These are phyloP conservation scores for Papilio xuthus DNA, from an alignment of 1,140 invertebrate genomes.

Conservation along the genomic window DNA sequence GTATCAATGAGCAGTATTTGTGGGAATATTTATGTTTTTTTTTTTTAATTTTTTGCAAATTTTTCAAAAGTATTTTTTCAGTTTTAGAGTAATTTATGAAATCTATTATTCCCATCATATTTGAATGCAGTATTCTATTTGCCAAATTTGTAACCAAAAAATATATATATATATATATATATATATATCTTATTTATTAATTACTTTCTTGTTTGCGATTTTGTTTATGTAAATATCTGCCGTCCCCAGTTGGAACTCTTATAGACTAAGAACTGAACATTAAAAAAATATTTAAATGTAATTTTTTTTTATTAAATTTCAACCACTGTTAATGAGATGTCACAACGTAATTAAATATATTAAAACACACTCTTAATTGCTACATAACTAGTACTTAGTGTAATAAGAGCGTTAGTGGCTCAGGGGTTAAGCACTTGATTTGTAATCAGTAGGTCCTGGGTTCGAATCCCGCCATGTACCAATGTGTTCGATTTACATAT, in stretches of 20 bases:
- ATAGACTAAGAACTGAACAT: constrained; percentile 39
- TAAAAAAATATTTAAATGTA: constrained; percentile 40
- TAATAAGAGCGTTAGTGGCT: no score
- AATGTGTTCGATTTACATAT: no score
- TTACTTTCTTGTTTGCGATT: constrained; percentile 44
- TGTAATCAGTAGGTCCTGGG: no score
- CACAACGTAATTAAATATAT: no score
- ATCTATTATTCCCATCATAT: neutral
- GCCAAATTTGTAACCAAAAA: constrained; percentile 62
- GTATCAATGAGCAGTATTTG: neutral
- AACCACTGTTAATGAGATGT: no score
- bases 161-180: no score
- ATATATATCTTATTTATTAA: no score
- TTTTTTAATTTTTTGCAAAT: constrained; percentile 1
- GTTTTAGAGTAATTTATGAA: neutral
- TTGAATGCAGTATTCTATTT: constrained; percentile 32
- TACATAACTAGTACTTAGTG: no score
- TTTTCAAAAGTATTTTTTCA: neutral
- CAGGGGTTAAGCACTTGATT: no score
- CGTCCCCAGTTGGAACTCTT: constrained; percentile 51
- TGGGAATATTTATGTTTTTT: neutral
- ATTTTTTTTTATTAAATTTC: neutral
- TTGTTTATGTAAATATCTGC: constrained; percentile 45
- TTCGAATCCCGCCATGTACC: no score
- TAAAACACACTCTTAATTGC: no score